Evolutionary conservation across 2,888 invertebrate genomes (phyloP).

Genomic region (Pseudoips prasinana): DNA sequence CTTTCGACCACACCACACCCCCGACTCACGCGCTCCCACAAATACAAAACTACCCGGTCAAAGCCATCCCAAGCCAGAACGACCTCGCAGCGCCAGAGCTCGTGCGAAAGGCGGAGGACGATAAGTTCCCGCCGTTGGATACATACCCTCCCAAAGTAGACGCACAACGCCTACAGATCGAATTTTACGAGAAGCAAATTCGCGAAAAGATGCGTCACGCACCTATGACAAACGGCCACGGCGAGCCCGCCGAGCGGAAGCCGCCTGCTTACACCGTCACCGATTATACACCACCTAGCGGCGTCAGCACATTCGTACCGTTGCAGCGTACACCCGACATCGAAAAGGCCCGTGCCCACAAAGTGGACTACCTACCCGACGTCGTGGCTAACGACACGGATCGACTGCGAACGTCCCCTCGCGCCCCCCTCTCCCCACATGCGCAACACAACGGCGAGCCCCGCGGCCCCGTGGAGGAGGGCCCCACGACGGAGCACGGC

Average conservation of each 20-base stretch:
- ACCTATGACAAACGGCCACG: constrained; percentile 40
- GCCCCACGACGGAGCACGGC: constrained; percentile 80
- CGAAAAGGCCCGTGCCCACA: constrained; percentile 72
- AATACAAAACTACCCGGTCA: constrained; percentile 50
- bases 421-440: constrained; percentile 30
- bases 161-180: constrained; percentile 70
- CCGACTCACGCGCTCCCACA: constrained; percentile 46
- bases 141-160: constrained; percentile 49
- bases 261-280: constrained; percentile 68
- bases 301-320: constrained; percentile 69
- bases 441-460: constrained; percentile 48
- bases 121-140: constrained; percentile 22
- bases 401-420: constrained; percentile 31
- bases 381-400: constrained; percentile 69
- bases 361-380: constrained; percentile 72
- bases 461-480: constrained; percentile 45
- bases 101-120: constrained; percentile 49
- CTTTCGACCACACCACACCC: constrained; percentile 45
- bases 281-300: constrained; percentile 69
- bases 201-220: constrained; percentile 61
- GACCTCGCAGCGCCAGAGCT: constrained; percentile 71
- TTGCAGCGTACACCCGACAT: constrained; percentile 77
- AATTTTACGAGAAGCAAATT: constrained; percentile 76
- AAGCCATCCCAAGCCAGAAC: constrained; percentile 63
- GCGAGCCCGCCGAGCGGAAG: constrained; percentile 31